These are phyloP conservation scores for Lagodon rhomboides DNA, from an alignment of 2,797 vertebrate genomes.

Conservation along the genomic window DNA sequence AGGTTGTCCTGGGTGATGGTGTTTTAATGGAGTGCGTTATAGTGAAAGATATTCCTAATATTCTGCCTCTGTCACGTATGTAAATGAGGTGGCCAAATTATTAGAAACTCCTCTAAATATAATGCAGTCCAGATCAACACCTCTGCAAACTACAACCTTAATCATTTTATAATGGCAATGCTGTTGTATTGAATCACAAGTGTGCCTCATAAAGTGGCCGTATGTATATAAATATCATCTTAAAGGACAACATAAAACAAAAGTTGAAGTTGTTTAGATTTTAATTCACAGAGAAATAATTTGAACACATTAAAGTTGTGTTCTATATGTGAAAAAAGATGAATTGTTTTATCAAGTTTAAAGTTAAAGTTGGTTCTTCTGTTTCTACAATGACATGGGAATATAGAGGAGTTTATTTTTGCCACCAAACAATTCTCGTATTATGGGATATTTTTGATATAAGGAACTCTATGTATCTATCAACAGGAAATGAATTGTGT, in stretches of 20 bases:
- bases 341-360: not conserved
- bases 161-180: too few relatives aligned
- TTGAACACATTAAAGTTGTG: fast-evolving
- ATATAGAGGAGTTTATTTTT: conserved; percentile 1
- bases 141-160: too few relatives aligned
- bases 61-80: too few relatives aligned
- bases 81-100: too few relatives aligned
- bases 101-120: too few relatives aligned
- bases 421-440: not conserved
- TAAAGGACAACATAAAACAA: not conserved
- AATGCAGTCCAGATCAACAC: too few relatives aligned
- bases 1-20: too few relatives aligned
- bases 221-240: not conserved
- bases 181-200: too few relatives aligned
- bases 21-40: too few relatives aligned
- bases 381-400: not conserved
- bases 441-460: not conserved
- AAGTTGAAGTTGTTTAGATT: not conserved
- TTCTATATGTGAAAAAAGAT: not conserved
- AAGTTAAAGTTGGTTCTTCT: not conserved
- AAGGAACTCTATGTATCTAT: not conserved
- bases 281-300: not conserved
- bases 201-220: too few relatives aligned
- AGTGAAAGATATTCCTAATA: too few relatives aligned
- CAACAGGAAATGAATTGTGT: not conserved